Base-by-base conservation (phyloP, 2,888 invertebrate species). In the Digitonthophagus gazella region DNA sequence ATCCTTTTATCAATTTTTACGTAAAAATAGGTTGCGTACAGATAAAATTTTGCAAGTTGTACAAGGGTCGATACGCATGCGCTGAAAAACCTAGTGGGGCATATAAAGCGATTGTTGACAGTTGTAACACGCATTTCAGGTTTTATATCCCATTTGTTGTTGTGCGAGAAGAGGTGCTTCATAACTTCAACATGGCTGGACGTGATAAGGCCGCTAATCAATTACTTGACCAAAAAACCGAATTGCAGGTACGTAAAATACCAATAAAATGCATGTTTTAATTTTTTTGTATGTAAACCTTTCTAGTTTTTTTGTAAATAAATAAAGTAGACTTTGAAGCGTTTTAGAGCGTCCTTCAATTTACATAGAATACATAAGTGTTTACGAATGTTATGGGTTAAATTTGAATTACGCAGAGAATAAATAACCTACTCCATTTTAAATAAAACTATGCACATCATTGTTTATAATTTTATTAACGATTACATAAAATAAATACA, bases 191-290 rank as follows among this genome's bases (percentile, higher is more conserved):
- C 65, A 75, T 75, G 75, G 73, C 75, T 65, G 63, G 65, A 58
- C 71, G 69, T 44, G 76, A 77, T 70, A 78, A 77, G 72, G 76
- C 76, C n/a, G 71, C 75, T 5, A 75, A 73, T 64, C 78, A 78
- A 69, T 65, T 77, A 15, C n/a, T 68, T 28, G 73, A 76, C 44
- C 76, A 75, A 69, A 77, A 76, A 68, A 72, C 71, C 4, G 71
- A 71, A 18, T 72, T 71, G 18, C 72, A 77, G 76, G 77, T 77
- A 75, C 69, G 63, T 19, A 44, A 44, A 44, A 44, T 44, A n/a
- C n/a, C n/a, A n/a, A n/a, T n/a, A n/a, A n/a, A n/a, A n/a, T n/a
- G n/a, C n/a, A n/a, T n/a, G n/a, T n/a, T n/a, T 44, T 44, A 44
- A 44, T 44, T 44, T 44, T 22, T 44, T 44, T 44, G 28, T 11